Percentiles rank a stretch among this genome's conserved stretches.
phyloP scores from a whole-genome alignment of 2,888 invertebrate species.

The Parelbella ahira region DNA sequence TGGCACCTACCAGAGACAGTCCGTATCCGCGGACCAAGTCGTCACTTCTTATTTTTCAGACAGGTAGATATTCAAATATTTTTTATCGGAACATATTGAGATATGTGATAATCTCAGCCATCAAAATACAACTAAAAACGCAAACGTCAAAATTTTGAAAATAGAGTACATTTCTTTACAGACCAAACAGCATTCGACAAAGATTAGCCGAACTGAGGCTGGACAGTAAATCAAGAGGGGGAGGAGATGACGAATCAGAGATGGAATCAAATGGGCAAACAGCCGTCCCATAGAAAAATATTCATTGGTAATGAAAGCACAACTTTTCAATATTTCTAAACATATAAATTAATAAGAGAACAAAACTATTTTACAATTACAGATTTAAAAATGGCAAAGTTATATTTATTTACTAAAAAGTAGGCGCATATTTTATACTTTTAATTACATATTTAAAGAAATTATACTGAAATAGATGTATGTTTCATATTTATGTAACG shows the following conservation, averaged over 20 bases:
- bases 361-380: not conserved
- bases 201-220: slow-evolving; percentile 64
- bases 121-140: too few relatives aligned
- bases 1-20: slow-evolving; percentile 69
- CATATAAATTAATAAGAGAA: not conserved
- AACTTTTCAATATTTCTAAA: slow-evolving; percentile 11
- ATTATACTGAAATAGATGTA: not conserved
- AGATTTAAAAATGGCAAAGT: slow-evolving; percentile 4
- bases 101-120: too few relatives aligned
- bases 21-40: slow-evolving; percentile 71
- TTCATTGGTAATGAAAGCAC: slow-evolving; percentile 2
- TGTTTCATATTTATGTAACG: slow-evolving; percentile 5
- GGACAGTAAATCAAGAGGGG: slow-evolving; percentile 68
- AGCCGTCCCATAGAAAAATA: slow-evolving; percentile 19
- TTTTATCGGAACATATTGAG: too few relatives aligned
- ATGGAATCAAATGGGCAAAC: slow-evolving; percentile 30
- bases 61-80: too few relatives aligned
- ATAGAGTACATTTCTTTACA: slow-evolving; percentile 32
- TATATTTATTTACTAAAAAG: slow-evolving; percentile 15
- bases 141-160: not conserved
- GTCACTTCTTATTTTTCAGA: slow-evolving; percentile 68
- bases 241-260: slow-evolving; percentile 59
- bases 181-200: slow-evolving; percentile 69
- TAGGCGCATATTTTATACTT: slow-evolving; percentile 4
- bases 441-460: too few relatives aligned